phyloP scores from a whole-genome alignment of 2,113 vertebrate genomes.

The Cryptomyrus ogoouensis region DNA sequence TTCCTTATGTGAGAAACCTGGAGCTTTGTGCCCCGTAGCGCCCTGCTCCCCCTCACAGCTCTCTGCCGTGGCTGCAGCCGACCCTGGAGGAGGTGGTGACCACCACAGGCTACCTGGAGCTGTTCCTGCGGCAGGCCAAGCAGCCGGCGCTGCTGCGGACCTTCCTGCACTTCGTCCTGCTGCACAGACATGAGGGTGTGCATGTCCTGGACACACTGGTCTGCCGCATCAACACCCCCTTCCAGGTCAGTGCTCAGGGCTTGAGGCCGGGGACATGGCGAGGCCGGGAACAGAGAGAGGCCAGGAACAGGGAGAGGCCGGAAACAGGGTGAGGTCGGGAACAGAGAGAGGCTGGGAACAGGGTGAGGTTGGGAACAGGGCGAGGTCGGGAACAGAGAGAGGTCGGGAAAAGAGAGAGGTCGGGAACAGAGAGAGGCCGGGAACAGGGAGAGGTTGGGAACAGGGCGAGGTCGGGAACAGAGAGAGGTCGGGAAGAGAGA shows the following conservation, averaged over 20 bases:
- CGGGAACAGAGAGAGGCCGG: accelerated
- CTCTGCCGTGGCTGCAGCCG: slow-evolving; percentile 53
- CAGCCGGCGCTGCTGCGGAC: slow-evolving; percentile 83
- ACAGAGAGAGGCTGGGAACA: too few species aligned
- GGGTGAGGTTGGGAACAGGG: accelerated
- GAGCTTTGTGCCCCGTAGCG: neutral
- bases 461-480: too few species aligned
- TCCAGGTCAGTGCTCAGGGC: slow-evolving; percentile 67
- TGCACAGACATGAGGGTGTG: slow-evolving; percentile 83
- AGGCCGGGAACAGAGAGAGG: neutral
- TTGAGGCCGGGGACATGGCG: accelerated
- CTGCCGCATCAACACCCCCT: slow-evolving; percentile 91
- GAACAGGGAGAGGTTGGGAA: neutral
- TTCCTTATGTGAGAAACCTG: neutral
- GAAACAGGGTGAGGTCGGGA: accelerated
- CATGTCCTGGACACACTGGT: slow-evolving; percentile 88
- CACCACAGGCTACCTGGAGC: slow-evolving; percentile 87
- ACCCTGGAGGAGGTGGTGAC: slow-evolving; percentile 96
- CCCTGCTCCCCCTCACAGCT: neutral
- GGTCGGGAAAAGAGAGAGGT: accelerated
- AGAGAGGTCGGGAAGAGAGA: accelerated
- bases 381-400: accelerated
- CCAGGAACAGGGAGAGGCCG: accelerated
- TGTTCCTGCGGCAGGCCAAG: slow-evolving; percentile 81
- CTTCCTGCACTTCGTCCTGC: slow-evolving; percentile 86